phyloP scores from a whole-genome alignment of 2,888 invertebrate species.

The Galerucella nymphaeae region DNA sequence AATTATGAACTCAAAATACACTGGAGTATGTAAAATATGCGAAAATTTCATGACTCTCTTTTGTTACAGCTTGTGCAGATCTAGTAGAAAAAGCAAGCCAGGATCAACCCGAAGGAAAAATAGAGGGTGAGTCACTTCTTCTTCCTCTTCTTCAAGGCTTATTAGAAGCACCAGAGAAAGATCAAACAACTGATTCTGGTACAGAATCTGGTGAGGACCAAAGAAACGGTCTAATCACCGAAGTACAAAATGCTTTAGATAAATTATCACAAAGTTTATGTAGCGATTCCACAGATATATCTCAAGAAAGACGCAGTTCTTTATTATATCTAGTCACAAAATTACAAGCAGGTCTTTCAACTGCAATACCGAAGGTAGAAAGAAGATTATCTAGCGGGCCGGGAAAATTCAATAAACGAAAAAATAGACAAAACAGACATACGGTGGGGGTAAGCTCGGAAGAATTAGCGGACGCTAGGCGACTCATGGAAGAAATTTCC shows the following conservation, averaged over 20 bases:
- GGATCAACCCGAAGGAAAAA: conserved; percentile 56
- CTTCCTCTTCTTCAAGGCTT: conserved; percentile 76
- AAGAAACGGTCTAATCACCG: conserved; percentile 68
- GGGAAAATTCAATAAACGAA: conserved; percentile 67
- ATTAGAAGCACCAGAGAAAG: conserved; percentile 67
- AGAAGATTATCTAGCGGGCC: conserved; percentile 64
- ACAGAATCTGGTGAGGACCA: conserved; percentile 79
- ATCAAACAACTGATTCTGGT: conserved; percentile 71
- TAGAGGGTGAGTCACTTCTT: conserved; percentile 81
- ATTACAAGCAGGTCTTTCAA: conserved; percentile 68
- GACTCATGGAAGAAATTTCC: conserved; percentile 76
- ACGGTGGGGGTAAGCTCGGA: conserved; percentile 87
- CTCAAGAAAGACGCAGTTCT: conserved; percentile 81
- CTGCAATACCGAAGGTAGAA: conserved; percentile 58
- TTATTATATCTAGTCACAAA: conserved; percentile 80
- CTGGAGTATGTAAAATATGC: no score
- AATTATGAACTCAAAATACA: no score
- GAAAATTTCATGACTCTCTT: no score
- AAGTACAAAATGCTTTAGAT: conserved; percentile 64
- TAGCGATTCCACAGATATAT: conserved; percentile 62
- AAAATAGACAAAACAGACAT: conserved; percentile 76
- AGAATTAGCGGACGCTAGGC: conserved; percentile 82
- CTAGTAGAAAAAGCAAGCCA: conserved; percentile 66
- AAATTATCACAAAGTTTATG: conserved; percentile 62
- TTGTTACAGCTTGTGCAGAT: conserved; percentile 66